Evolutionary conservation across 37 sponge, comb jelly and placozoan genomes (phyloP), one percentile per base, ranked within the genome.

Genomic region (Hormiphora californensis): DNA sequence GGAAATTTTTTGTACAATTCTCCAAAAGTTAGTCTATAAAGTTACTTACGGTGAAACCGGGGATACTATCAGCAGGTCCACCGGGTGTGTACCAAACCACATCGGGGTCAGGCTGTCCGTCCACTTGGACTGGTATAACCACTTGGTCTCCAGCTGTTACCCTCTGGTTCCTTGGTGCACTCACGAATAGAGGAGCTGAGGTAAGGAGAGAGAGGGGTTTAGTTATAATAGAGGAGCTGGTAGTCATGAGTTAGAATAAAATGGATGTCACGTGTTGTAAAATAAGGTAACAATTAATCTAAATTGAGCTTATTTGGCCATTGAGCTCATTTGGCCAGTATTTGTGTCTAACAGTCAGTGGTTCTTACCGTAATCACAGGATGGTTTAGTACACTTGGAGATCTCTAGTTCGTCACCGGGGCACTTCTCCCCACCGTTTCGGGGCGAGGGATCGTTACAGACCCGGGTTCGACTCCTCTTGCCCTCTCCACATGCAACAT

Each of bases 101-200:
- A 8, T 73, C 35, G 25, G 81, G 46, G 46, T 22, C 36, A 8
- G 81, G 81, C 38, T 73, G 38, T 7, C 38, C 68, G 68, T 67
- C 46, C 8, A 73, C 35, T 22, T 27, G 46, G 4, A 41, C 46
- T 19, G 35, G 36, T 33, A 73, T 40, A 5, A 28, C 81, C 2
- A 73, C 17, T 28, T 46, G 40, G 8, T 73, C 44, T 43, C 81
- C 81, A 41, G 81, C 81, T 41, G 81, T 73, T 28, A 73, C 81
- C 27, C 81, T 21, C 9, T 11, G 8, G 46, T 41, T 73, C 4
- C 4, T 1, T 28, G 81, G 81, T 73, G 35, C 23, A 23, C 40
- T 22, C 25, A 33, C 37, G 67, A 73, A 43, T 46, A 43, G 28
- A 0, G 81, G 81, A 4, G 1, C 81, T 73, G 68, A 65, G 68